Evolutionary conservation across 2,888 invertebrate species (phyloP), one percentile per base, ranked within the genome.

Genomic region (Isotomurus palustris): DNA sequence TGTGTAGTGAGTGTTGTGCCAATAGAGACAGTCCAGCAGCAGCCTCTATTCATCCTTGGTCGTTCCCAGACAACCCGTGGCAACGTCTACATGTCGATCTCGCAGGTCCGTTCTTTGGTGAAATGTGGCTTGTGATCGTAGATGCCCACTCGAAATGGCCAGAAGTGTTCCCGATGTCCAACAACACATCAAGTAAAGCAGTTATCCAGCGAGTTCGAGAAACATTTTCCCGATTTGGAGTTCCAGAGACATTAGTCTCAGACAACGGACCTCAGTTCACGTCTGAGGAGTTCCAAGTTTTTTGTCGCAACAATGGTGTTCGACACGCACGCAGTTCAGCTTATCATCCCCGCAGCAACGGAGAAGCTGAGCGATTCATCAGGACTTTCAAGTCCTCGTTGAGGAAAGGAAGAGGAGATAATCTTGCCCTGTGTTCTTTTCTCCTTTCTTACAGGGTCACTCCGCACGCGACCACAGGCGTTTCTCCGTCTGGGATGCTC

Each of bases 71-170:
- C 14, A 41, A 43, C 10, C 53, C 60, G 3, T 57, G 57, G 60
- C 57, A 58, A 19, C 22, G 61, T 1, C 22, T 61, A 0, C 61
- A 61, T 47, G 41, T 57, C 12, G 56, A 60, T 19, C 24, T 60
- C 4, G 60, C 57, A n/a, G 64, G 64, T 2, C 64, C 64, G 2
- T 58, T 53, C n/a, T 21, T 45, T 6, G 43, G 36, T n/a, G 40
- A 48, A 3, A 58, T 47, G 45, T 64, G 60, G 60, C 29, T 64
- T 1, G 35, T 64, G n/a, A 29, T 60, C 4, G 40, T 56, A 1
- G 64, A 64, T 32, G 61, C 64, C 1, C 51, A 56, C 12, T 36
- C 44, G 14, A 61, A 64, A 47, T 64, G 64, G 64, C 61, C 64
- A 19, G 61, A 61, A 47, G 59, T 59, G 12, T 43, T 49, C 36